These are phyloP conservation scores for Lasioglossum vierecki DNA, from an alignment of 2,888 invertebrate genomes.

Conservation along the genomic window DNA sequence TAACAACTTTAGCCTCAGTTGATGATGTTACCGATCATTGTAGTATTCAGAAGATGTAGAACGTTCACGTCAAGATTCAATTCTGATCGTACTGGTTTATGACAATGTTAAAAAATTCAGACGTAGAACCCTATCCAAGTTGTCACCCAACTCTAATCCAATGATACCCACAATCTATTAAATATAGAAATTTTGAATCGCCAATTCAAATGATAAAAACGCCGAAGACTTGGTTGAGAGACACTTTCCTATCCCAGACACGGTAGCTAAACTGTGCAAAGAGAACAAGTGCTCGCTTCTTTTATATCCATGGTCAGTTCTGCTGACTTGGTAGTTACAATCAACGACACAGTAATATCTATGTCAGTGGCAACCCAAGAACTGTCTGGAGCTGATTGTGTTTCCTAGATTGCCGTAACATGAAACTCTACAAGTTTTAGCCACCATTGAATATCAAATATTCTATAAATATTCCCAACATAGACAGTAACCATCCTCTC, in stretches of 20 bases:
- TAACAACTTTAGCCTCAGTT: background rate
- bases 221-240: background rate
- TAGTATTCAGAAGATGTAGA: background rate
- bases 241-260: background rate
- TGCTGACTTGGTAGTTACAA: background rate
- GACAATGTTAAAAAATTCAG: too few relatives aligned
- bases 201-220: background rate
- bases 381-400: background rate
- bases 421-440: background rate
- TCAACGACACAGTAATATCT: conserved; percentile 2
- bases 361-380: background rate
- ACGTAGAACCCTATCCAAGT: background rate
- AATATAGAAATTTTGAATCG: background rate
- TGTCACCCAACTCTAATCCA: background rate
- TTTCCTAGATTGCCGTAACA: background rate
- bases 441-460: background rate
- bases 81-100: background rate
- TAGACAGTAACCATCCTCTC: background rate
- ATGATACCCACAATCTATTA: background rate
- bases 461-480: background rate
- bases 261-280: background rate
- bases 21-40: background rate
- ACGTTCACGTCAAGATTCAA: background rate
- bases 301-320: background rate
- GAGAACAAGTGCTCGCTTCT: conserved; percentile 1